Conservation (phyloP, 2,113 vertebrate genomes). For the Cacatua alba region DNA sequence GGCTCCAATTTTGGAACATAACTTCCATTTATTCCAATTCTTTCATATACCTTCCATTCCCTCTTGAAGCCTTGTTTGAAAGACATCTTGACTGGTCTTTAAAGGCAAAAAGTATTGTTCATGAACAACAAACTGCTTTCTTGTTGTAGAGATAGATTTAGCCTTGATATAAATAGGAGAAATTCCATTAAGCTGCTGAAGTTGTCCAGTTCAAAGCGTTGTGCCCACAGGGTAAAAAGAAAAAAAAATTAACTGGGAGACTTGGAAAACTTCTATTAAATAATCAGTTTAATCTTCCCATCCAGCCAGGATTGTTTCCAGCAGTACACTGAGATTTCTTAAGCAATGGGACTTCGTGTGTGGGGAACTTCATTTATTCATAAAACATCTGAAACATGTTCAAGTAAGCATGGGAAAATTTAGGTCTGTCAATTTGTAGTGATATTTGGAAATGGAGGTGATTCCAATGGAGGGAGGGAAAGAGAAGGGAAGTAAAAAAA, state of each 20-base stretch:
- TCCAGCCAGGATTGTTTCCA: conserved; percentile 42
- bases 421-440: background rate
- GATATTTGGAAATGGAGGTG: background rate
- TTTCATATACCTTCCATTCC: background rate
- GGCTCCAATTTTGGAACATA: background rate
- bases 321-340: conserved; percentile 18
- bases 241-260: background rate
- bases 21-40: background rate
- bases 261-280: conserved; percentile 48
- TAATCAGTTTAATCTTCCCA: conserved; percentile 38
- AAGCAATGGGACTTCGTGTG: conserved; percentile 13
- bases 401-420: conserved; percentile 8
- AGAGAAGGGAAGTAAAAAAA: background rate
- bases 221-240: conserved; percentile 15
- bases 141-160: background rate
- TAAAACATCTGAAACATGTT: background rate
- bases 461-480: background rate
- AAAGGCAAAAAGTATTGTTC: background rate
- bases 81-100: background rate
- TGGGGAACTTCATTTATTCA: conserved; percentile 19
- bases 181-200: conserved; percentile 31
- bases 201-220: conserved; percentile 54
- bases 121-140: background rate
- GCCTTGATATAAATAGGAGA: background rate
- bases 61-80: background rate